These are phyloP conservation scores for Drosophila jambulina DNA, from an alignment of 1,140 invertebrate genomes.

Conservation along the genomic window DNA sequence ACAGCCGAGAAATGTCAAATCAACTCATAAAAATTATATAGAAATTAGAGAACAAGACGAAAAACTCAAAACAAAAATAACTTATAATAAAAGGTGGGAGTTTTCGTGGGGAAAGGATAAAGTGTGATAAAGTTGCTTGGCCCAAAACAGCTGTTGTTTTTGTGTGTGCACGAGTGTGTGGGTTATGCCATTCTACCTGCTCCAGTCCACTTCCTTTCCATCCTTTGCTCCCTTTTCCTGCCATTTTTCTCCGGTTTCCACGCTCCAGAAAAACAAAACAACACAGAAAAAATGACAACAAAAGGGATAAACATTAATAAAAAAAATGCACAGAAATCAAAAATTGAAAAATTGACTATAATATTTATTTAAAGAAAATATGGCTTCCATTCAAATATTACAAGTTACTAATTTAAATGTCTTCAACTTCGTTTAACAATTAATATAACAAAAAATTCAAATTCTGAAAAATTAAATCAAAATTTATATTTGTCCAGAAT, in stretches of 20 bases:
- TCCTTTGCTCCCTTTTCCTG: neutral
- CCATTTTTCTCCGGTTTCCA: neutral
- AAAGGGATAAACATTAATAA: slow-evolving; percentile 1
- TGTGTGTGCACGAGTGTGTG: slow-evolving; percentile 30
- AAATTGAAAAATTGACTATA: too few species aligned
- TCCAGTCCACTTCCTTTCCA: neutral
- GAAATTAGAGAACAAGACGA: neutral
- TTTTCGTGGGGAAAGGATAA: neutral
- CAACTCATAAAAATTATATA: neutral
- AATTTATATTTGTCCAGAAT: too few species aligned
- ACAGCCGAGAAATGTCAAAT: slow-evolving; percentile 3
- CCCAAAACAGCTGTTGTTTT: slow-evolving; percentile 58
- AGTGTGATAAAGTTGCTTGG: neutral
- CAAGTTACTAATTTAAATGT: too few species aligned
- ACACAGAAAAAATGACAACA: slow-evolving; percentile 11
- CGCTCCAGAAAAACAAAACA: slow-evolving; percentile 20
- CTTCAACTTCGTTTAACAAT: too few species aligned
- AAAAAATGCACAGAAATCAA: neutral
- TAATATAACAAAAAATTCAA: too few species aligned
- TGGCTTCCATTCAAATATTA: too few species aligned
- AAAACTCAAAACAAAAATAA: neutral
- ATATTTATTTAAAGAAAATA: too few species aligned
- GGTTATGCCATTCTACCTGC: slow-evolving; percentile 48
- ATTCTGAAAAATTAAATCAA: too few species aligned
- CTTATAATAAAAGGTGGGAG: slow-evolving; percentile 12